These are phyloP conservation scores for Acrossocheilus wenchowensis DNA, from an alignment of 2,797 vertebrate species.

Conservation along the genomic window DNA sequence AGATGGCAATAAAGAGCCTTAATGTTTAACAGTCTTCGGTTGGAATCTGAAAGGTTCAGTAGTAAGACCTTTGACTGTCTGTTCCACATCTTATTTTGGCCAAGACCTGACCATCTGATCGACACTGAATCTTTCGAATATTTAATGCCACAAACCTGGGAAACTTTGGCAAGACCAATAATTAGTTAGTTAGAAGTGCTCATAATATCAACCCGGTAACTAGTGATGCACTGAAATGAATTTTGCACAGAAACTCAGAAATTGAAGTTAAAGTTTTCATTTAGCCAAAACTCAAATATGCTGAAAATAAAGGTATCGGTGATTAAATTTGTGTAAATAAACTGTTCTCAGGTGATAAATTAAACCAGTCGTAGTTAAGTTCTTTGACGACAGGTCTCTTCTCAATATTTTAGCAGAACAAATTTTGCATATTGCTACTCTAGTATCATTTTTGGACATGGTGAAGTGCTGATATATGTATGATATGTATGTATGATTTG, in stretches of 20 bases:
- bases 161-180: not conserved
- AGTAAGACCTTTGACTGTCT: not conserved
- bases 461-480: no score
- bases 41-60: no score
- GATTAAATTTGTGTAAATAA: not conserved
- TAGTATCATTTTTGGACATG: not conserved
- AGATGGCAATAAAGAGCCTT: no score
- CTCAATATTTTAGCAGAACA: not conserved
- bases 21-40: no score
- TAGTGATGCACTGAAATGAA: not conserved
- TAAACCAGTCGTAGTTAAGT: not conserved
- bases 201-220: not conserved
- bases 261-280: not conserved
- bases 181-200: not conserved
- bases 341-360: not conserved
- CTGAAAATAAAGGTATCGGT: not conserved
- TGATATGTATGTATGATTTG: not conserved
- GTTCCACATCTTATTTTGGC: not conserved
- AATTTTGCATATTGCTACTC: not conserved
- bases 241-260: not conserved
- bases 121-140: not conserved
- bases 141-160: not conserved
- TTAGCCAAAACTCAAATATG: not conserved
- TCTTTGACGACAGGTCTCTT: not conserved
- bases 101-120: not conserved